A percentile compares a stretch with the other conserved stretches of the same genome.
Evolutionary conservation across 1,140 invertebrate species (phyloP).

Genomic region (Plectus sambesii): DNA sequence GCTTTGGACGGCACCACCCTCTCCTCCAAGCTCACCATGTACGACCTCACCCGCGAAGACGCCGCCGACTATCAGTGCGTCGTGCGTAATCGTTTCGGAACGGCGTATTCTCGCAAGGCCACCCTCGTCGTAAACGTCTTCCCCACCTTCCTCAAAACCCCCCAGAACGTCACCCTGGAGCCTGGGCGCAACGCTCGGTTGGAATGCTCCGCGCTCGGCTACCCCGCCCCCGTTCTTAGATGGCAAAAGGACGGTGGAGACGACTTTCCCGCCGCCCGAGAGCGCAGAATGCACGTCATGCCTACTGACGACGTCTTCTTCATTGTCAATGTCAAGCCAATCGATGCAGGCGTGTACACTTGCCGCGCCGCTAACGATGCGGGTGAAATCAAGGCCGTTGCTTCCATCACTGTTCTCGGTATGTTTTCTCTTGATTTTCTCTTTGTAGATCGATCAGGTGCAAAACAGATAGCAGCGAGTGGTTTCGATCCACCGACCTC

Average conservation of each 20-base stretch:
- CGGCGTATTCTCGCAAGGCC: too few relatives aligned
- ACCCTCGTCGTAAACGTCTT: too few relatives aligned
- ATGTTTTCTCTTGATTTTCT: too few relatives aligned
- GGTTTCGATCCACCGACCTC: conserved; percentile 83
- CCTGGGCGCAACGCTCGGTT: conserved; percentile 73
- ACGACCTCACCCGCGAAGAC: too few relatives aligned
- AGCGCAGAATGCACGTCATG: conserved; percentile 80
- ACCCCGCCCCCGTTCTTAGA: conserved; percentile 72
- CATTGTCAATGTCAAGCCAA: conserved; percentile 71
- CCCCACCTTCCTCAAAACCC: too few relatives aligned
- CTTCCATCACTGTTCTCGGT: conserved; percentile 69
- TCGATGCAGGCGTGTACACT: conserved; percentile 78
- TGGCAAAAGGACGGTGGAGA: conserved; percentile 87
- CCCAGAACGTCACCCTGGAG: too few relatives aligned
- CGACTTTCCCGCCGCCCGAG: conserved; percentile 82
- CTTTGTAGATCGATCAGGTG: too few relatives aligned
- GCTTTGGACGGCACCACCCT: too few relatives aligned
- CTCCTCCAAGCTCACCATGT: too few relatives aligned
- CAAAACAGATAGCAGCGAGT: conserved; percentile 63
- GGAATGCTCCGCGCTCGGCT: conserved; percentile 69
- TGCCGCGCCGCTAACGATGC: conserved; percentile 80
- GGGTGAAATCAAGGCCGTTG: conserved; percentile 71
- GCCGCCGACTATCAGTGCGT: too few relatives aligned
- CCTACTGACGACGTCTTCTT: conserved; percentile 77
- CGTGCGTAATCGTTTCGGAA: too few relatives aligned